Base-by-base conservation (phyloP, 2,888 invertebrate species). In the Drosophila heteroneura region DNA sequence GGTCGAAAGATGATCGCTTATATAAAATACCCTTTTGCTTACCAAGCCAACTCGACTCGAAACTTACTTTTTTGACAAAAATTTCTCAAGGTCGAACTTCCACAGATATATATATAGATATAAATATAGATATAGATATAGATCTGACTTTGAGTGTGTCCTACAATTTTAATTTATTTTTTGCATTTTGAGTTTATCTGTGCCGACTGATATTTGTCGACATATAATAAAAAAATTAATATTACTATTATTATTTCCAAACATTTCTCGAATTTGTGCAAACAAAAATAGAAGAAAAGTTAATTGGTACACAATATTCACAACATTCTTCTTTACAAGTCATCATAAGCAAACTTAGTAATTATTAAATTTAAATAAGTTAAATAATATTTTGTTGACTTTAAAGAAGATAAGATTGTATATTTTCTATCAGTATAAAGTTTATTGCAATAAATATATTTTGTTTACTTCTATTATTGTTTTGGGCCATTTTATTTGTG, bases 401-500 rank as follows among this genome's bases (percentile, higher is more conserved):
- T 6, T 16, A 6, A 22, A 2, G 4, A 47, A 39, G 2, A n/a
- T 5, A 19, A 22, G 1, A 47, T 47, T 47, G 12, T 4, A 7
- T 47, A 47, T 47, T 47, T 47, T 7, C 7, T 16, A 9, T 26
- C 7, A 16, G 22, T 7, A 22, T 47, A 22, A 22, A 47, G 16
- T 26, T 47, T 9, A 41, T 53, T 33, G 5, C 32, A 53, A 53
- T 22, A n/a, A 16, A 4, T 22, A 19, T 53, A 7, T 22, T 4
- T 14, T 26, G 35, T 54, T 35, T 9, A 9, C 26, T 37, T 1
- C 12, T 10, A 16, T 26, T 35, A 5, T 57, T n/a, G 28, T 39
- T 57, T 52, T n/a, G 28, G n/a, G 10, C 3, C 52, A 32, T 32
- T 39, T 57, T n/a, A 14, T 39, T 67, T 53, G n/a, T 30, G 12